Base-by-base conservation (phyloP, 2,113 vertebrate species). In the Chroicocephalus ridibundus region DNA sequence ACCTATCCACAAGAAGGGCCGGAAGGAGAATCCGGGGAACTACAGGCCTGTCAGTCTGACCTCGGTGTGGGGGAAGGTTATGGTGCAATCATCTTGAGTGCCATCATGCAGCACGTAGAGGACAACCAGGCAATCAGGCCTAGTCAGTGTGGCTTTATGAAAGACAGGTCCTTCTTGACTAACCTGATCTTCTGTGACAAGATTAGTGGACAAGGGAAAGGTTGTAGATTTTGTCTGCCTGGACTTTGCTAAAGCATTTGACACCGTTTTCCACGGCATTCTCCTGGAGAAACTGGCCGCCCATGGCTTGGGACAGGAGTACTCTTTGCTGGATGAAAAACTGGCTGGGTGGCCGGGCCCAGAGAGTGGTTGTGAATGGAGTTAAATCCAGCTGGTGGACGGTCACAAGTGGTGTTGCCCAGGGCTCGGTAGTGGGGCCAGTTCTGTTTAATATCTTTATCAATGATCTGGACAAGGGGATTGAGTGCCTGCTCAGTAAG, bases 31-130 rank as follows among this genome's bases (percentile, higher is more conserved):
- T n/a, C 29, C 1, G 2, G 9, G 47, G 32, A 46, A 18, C 64
- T 54, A 5, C 17, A 61, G 74, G 13, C 21, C 38, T 72, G 31
- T 80, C 77, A 57, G 31, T 2, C 25, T 72, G 49, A 64, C 24
- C 57, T 71, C 0, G 2, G 31, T 69, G 64, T 32, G 1, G 5
- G 38, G 36, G 21, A 26, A 17, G 11, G 26, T 60, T 26, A 6
- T n/a, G 52, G 74, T 52, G 74, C 62, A 52, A 29, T 86, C 22
- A 36, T n/a, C 44, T 5, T 15, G 25, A 36, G 25, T 51, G 44
- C 54, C 20, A 13, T 60, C 20, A 13, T 0, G 2, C 0, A 8
- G 44, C 52, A 51, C 0, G 0, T 60, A 31, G 2, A 9, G 72
- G 25, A 20, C 36, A 77, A 16, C 8, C n/a, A 25, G 83, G 25